phyloP scores from a whole-genome alignment of 2,888 invertebrate species.

The Stenchaetothrips biformis region DNA sequence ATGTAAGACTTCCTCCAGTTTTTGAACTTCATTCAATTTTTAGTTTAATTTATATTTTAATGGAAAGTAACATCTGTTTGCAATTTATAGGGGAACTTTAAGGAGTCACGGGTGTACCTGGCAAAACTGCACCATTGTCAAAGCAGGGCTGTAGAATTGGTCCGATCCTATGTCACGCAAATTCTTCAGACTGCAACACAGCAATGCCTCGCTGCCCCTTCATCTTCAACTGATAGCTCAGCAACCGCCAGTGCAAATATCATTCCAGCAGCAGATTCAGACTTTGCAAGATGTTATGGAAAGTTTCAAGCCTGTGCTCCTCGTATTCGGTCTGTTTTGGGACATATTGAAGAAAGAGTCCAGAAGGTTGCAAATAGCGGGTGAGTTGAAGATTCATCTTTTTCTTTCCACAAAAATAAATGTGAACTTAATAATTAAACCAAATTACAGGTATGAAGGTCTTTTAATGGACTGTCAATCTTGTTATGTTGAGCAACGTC shows the following conservation, averaged over 20 bases:
- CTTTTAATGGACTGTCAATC: conserved; percentile 75
- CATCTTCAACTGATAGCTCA: conserved; percentile 41
- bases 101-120: conserved; percentile 76
- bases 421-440: conserved; percentile 1
- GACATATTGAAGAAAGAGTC: conserved; percentile 63
- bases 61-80: conserved; percentile 25
- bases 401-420: background rate
- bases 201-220: conserved; percentile 53
- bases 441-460: conserved; percentile 56
- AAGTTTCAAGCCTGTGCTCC: conserved; percentile 83
- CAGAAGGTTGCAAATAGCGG: background rate
- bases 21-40: conserved; percentile 31
- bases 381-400: background rate
- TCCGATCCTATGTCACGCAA: conserved; percentile 72
- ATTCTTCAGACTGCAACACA: conserved; percentile 74
- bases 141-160: conserved; percentile 69
- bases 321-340: conserved; percentile 73
- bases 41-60: conserved; percentile 34
- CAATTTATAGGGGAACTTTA: conserved; percentile 65
- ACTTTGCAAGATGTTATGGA: conserved; percentile 46
- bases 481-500: conserved; percentile 71
- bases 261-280: conserved; percentile 46
- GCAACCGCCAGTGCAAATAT: conserved; percentile 35
- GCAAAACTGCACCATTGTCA: conserved; percentile 82
- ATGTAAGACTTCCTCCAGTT: conserved; percentile 56